These are phyloP conservation scores for Cremastobaeus sp. DNA, from an alignment of 2,888 invertebrate genomes.

Conservation along the genomic window DNA sequence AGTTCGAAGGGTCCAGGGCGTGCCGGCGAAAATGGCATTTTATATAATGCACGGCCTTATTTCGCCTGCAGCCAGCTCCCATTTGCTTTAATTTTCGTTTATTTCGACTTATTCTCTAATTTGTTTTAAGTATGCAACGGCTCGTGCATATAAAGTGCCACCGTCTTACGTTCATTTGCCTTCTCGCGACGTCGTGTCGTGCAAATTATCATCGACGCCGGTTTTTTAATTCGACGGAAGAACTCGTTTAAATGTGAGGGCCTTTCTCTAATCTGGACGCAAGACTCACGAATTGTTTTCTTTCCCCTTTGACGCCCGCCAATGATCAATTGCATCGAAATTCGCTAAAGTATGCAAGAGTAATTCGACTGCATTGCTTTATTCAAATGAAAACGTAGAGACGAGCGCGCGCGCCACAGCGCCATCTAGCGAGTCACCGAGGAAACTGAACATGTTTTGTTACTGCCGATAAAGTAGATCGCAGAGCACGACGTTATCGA, in stretches of 20 bases:
- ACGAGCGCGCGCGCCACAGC: too few species aligned
- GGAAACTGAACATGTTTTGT: neutral
- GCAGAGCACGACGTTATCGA: neutral
- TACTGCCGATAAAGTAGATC: neutral
- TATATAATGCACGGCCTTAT: constrained; percentile 36
- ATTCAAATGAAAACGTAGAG: too few species aligned
- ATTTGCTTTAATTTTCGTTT: constrained; percentile 43
- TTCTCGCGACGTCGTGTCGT: neutral
- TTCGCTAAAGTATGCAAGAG: too few species aligned
- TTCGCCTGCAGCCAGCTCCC: constrained; percentile 24
- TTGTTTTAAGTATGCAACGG: constrained; percentile 39
- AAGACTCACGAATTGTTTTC: too few species aligned
- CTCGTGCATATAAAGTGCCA: constrained; percentile 29
- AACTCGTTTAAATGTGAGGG: neutral
- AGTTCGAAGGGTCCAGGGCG: constrained; percentile 8
- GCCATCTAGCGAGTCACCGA: neutral
- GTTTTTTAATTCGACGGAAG: neutral
- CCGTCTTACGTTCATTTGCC: neutral
- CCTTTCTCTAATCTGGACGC: too few species aligned
- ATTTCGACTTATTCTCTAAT: constrained; percentile 34
- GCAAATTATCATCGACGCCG: neutral
- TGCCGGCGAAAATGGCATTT: constrained; percentile 26
- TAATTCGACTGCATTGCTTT: too few species aligned
- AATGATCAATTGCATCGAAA: too few species aligned
- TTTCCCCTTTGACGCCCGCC: too few species aligned